Evolutionary conservation across 2,113 vertebrate genomes (phyloP), one percentile per base, ranked within the genome.

Genomic region (Chaetodon trifascialis): DNA sequence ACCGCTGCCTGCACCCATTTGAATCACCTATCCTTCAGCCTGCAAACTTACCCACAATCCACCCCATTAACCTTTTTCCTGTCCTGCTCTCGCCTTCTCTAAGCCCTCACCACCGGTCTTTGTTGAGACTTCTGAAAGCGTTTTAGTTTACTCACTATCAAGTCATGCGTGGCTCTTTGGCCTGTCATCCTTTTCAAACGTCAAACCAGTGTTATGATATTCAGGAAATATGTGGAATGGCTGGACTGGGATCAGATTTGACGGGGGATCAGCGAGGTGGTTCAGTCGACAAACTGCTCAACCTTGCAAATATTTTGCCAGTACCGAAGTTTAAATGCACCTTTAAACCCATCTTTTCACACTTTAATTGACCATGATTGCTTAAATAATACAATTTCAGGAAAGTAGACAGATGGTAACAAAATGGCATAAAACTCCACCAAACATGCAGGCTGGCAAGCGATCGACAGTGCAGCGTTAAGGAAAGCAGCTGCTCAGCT

Each of bases 1-100:
- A 63, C 2, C 21, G 7, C 74, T 79, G 84, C 71, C 79, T 47
- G 2, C 79, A 70, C 60, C 38, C 21, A 0, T 74, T 85, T 47
- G 10, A 73, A 73, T 85, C 76, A 65, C 56, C 23, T 42, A 25
- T 38, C 70, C 78, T 55, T 76, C n/a, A 55, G 54, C 68, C 72
- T 25, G 64, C 67, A 77, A 46, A 59, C 52, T 65, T 38, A 34
- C 36, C 36, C 23, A 14, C 17, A 6, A 4, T 44, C 30, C 40
- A 66, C 25, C 76, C 25, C 38, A 59, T 83, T 69, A 36, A 65
- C 58, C 69, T 44, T 51, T 54, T 34, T 23, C 17, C 49, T 30
- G 6, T 69, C 77, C 42, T 10, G n/a, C 73, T 78, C 42, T 68
- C 46, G 64, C 79, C 71, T 70, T 56, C 67, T 46, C 67, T 40